Base-by-base conservation (phyloP, 2,113 vertebrate species). In the Hyperopisus bebe region DNA sequence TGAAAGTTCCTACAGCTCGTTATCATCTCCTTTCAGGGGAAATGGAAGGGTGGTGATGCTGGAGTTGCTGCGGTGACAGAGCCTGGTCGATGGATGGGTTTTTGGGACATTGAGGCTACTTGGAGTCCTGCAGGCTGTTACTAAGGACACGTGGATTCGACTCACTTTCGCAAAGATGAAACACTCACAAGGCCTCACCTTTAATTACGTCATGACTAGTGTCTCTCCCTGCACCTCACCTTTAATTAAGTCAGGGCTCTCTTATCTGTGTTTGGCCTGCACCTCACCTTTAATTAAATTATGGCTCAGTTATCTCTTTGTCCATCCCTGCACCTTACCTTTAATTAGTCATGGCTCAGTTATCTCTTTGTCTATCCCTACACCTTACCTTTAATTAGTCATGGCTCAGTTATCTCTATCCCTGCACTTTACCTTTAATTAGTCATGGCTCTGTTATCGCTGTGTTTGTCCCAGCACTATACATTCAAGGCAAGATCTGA, bases 141-240 rank as follows among this genome's bases (percentile, higher is more conserved):
- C 91, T 19, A 94, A 95, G 93, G 95, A 95, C 53, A 95, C 94
- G 5, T 66, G 94, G 94, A 93, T 92, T 90, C 90, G 94, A 50
- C 93, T 94, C 31, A 94, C 94, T 27, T 66, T 95, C 88, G 94
- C 95, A 70, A 93, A 96, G 94, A 94, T 96, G 21, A 90, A 8
- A 35, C 91, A 62, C 21, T 6, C 50, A 17, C 24, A 77, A 77
- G 70, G 70, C 70, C 31, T 77, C 70, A 39, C 31, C 13, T 77
- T 77, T 39, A 77, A 77, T 82, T 5, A 15, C 9, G 17, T 48
- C n/a, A 24, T 55, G 47, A 24, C 83, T 53, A n/a, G 17, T 85
- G 21, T 4, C 82, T 85, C 19, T 85, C 7, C 82, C 82, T 47
- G 82, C 21, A 27, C 44, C 6, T 80, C 74, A 70, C 62, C 62